Conservation (phyloP, 1,140 invertebrate species). For the Heliconius congener region DNA sequence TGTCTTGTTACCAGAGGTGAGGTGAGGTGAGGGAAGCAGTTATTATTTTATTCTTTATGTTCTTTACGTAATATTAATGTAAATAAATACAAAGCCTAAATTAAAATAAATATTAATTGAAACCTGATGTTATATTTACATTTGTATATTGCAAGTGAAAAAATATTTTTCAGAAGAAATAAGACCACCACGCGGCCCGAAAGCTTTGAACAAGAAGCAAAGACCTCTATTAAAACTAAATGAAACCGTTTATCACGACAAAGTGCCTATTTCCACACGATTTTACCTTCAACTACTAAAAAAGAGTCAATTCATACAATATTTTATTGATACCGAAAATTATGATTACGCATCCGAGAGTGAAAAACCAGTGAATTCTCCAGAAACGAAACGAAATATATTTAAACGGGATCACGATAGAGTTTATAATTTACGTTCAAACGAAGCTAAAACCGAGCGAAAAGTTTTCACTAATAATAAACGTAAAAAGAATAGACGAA, state of each 20-base stretch:
- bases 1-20: too few relatives aligned
- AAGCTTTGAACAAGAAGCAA: slow-evolving; percentile 52
- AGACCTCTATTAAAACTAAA: slow-evolving; percentile 62
- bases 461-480: slow-evolving; percentile 59
- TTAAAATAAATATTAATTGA: too few relatives aligned
- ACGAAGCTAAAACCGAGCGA: slow-evolving; percentile 61
- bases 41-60: too few relatives aligned
- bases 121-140: too few relatives aligned
- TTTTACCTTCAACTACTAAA: slow-evolving; percentile 73
- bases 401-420: slow-evolving; percentile 48
- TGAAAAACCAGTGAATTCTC: slow-evolving; percentile 54
- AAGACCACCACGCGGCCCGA: slow-evolving; percentile 46
- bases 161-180: slow-evolving; percentile 48
- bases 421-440: slow-evolving; percentile 70
- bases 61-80: too few relatives aligned
- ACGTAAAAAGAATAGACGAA: slow-evolving; percentile 43
- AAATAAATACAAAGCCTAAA: too few relatives aligned
- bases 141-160: too few relatives aligned
- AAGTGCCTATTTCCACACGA: slow-evolving; percentile 70
- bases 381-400: slow-evolving; percentile 46
- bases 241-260: slow-evolving; percentile 72
- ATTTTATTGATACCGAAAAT: slow-evolving; percentile 59
- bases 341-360: slow-evolving; percentile 71
- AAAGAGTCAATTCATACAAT: slow-evolving; percentile 63
- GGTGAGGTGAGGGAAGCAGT: too few relatives aligned